These are phyloP conservation scores for Scophthalmus maximus DNA, from an alignment of 2,113 vertebrate species.

Conservation along the genomic window DNA sequence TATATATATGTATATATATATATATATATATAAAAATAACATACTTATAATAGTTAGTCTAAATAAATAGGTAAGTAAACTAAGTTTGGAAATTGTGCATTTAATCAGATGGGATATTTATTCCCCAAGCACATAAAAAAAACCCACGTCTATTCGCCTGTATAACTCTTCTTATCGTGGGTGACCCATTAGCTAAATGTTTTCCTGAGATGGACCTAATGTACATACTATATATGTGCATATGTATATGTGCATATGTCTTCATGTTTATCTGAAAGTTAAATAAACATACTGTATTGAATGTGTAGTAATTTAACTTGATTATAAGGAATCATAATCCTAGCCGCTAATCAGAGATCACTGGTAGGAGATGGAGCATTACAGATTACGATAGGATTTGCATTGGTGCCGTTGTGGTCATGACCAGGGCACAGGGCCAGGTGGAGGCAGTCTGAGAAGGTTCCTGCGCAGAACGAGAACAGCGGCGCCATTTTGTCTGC, in stretches of 20 bases:
- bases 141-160: no score
- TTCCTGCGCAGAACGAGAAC: slow-evolving; percentile 85
- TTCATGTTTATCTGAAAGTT: not conserved
- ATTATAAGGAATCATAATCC: not conserved
- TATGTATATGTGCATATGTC: not conserved
- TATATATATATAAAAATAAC: no score
- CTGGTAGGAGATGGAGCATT: slow-evolving; percentile 52
- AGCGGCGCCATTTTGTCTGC: slow-evolving; percentile 84
- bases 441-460: slow-evolving; percentile 77
- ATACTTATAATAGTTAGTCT: no score
- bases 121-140: no score
- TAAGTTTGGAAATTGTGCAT: no score
- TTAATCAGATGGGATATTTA: no score
- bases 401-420: slow-evolving; percentile 79
- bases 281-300: not conserved
- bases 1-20: no score
- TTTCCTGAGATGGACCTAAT: no score
- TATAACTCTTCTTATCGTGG: no score
- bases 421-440: slow-evolving; percentile 83
- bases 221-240: no score
- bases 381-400: slow-evolving; percentile 77
- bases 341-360: slow-evolving; percentile 36
- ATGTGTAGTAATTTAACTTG: not conserved
- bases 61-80: no score
- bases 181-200: no score